Evolutionary conservation across 92 coral and sea anemone genomes (phyloP), one percentile per base, ranked within the genome.

Genomic region (Porites evermanni): DNA sequence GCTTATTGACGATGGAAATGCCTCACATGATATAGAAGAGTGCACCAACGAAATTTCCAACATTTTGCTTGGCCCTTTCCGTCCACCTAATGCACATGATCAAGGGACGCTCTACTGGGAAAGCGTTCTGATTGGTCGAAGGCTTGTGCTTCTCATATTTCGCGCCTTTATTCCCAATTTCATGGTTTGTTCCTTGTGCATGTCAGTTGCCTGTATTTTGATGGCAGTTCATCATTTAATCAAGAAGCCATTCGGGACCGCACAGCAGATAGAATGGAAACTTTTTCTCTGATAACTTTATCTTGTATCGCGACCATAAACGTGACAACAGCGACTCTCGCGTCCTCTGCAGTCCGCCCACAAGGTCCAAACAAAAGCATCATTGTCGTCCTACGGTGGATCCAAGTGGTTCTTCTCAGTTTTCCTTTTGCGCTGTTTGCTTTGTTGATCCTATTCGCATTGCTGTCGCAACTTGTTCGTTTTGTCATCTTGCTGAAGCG

Each of bases 81-180:
- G 93, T 67, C 72, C 84, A 6, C 85, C 93, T 9, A 18, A 26
- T 54, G 68, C 63, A 69, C 64, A 75, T 69, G 84, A 88, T 64
- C 58, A 68, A 65, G 93, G 93, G 21, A 75, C 90, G 8, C 84
- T 90, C 71, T 86, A 90, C 77, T 90, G 93, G 93, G 93, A 90
- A 74, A 81, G 93, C 20, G 83, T 90, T 61, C 81, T 90, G 84
- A 90, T 82, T 86, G 91, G 93, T 64, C 79, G 90, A 53, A 80
- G 93, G 67, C 83, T 90, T 21, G 78, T 90, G 8, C 76, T 90
- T 67, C 52, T 90, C 13, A 75, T 77, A 51, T 84, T 90, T 10
- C 84, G 79, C 9, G 84, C 90, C 21, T 87, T 90, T 63, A 78
- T 90, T 68, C 38, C 84, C 58, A 76, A 63, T 70, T 72, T 81